Evolutionary conservation across 2,113 vertebrate genomes (phyloP).

Genomic region (Phyllopteryx taeniolatus): DNA sequence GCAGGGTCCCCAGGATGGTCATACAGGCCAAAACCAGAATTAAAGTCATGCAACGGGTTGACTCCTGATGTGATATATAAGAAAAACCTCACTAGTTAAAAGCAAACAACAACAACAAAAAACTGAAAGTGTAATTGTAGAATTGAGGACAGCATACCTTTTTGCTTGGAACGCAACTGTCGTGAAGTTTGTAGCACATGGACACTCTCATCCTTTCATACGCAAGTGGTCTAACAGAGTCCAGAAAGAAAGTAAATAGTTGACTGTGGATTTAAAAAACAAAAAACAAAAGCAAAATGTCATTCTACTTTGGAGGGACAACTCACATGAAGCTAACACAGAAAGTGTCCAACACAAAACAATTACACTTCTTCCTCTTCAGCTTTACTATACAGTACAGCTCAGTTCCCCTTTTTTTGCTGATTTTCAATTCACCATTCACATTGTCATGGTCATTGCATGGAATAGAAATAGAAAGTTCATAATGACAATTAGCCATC

Average conservation of each 20-base stretch:
- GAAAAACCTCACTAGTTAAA: neutral
- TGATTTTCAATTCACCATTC: conserved; percentile 60
- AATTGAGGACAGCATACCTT: conserved; percentile 41
- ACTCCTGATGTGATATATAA: conserved; percentile 27
- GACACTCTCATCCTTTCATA: conserved; percentile 36
- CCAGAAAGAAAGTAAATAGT: neutral
- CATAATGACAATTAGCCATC: neutral
- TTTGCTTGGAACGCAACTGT: conserved; percentile 48
- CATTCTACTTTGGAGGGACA: too few species aligned
- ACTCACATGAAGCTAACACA: conserved; percentile 29
- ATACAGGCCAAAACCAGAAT: conserved; percentile 51
- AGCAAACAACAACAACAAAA: neutral
- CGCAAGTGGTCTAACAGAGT: neutral
- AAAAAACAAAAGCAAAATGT: conserved; percentile 5
- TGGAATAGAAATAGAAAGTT: neutral
- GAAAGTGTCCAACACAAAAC: neutral
- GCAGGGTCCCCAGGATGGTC: conserved; percentile 55
- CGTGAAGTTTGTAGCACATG: conserved; percentile 51
- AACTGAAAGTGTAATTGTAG: neutral
- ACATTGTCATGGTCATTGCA: neutral
- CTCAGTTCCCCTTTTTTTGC: conserved; percentile 61
- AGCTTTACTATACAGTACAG: conserved; percentile 4
- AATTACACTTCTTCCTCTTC: conserved; percentile 1
- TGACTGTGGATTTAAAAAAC: neutral
- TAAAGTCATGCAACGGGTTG: conserved; percentile 32